Conservation (phyloP, 1,140 invertebrate genomes). For the Heterodera carotae region DNA sequence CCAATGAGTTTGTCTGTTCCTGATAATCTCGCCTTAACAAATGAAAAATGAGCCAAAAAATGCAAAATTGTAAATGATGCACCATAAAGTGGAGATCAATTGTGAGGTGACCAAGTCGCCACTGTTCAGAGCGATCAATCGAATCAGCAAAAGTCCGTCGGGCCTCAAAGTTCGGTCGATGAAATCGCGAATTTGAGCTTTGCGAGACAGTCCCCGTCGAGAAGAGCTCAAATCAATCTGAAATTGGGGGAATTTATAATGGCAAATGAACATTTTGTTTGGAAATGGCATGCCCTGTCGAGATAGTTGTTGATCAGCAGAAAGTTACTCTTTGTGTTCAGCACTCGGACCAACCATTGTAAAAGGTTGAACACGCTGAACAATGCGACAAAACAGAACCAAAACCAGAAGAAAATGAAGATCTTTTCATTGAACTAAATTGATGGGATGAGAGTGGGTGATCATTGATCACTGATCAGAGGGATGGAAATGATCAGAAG, state of each 20-base stretch:
- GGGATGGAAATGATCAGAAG: conserved; percentile 14
- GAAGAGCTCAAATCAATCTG: conserved; percentile 56
- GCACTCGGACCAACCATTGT: conserved; percentile 43
- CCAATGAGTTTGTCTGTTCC: conserved; percentile 23
- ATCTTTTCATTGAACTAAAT: conserved; percentile 67
- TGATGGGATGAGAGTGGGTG: neutral
- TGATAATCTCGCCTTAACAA: conserved; percentile 46
- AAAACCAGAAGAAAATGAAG: conserved; percentile 65
- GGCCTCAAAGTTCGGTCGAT: conserved; percentile 57
- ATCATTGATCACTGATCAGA: neutral
- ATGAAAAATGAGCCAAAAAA: neutral
- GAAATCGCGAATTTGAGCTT: conserved; percentile 50
- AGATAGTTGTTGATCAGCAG: conserved; percentile 51
- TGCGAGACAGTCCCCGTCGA: conserved; percentile 32
- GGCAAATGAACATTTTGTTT: neutral
- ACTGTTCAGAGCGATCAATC: conserved; percentile 48
- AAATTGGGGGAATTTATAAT: neutral
- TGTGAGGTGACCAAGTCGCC: conserved; percentile 63
- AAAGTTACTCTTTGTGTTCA: conserved; percentile 33
- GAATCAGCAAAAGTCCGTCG: conserved; percentile 66
- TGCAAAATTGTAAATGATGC: neutral
- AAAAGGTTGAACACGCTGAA: conserved; percentile 46
- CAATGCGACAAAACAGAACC: conserved; percentile 58
- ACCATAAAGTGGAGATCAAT: conserved; percentile 53
- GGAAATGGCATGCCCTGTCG: too few species aligned